Evolutionary conservation across 2,888 invertebrate species (phyloP).

Genomic region (Luffia ferchaultella): DNA sequence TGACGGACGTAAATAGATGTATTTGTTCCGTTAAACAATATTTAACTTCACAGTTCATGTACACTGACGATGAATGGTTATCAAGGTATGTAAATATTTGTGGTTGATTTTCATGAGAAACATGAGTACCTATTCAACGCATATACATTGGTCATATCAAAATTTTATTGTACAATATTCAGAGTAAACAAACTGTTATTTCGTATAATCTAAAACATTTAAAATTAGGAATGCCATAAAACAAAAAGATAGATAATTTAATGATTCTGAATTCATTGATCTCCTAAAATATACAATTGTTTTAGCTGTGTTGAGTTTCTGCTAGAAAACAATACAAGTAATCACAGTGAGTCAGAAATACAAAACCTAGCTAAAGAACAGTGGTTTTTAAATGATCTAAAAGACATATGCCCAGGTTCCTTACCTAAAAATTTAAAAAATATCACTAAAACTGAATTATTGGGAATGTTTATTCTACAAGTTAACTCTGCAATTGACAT

Average conservation of each 20-base stretch:
- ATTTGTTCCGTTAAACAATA: slow-evolving; percentile 31
- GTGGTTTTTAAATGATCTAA: slow-evolving; percentile 71
- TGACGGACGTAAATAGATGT: slow-evolving; percentile 18
- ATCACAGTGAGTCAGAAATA: slow-evolving; percentile 51
- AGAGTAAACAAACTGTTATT: no score
- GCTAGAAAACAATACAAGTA: slow-evolving; percentile 40
- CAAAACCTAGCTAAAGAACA: slow-evolving; percentile 69
- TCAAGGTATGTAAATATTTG: slow-evolving; percentile 37
- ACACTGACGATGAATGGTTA: slow-evolving; percentile 45
- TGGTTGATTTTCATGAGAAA: no score
- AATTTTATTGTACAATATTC: no score
- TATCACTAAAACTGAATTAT: slow-evolving; percentile 48
- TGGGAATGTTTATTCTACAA: slow-evolving; percentile 69
- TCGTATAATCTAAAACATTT: no score
- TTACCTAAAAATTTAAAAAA: slow-evolving; percentile 63
- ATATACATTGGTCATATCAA: no score
- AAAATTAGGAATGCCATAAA: background rate
- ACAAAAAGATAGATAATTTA: no score
- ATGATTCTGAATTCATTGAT: no score
- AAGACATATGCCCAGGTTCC: slow-evolving; percentile 68
- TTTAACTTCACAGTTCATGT: slow-evolving; percentile 37
- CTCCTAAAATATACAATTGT: slow-evolving; percentile 10
- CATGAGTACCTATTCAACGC: no score
- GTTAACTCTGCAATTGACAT: slow-evolving; percentile 69
- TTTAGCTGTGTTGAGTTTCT: slow-evolving; percentile 64